Base-by-base conservation (phyloP, 2,888 invertebrate genomes). In the Bursaphelenchus okinawaensis region DNA sequence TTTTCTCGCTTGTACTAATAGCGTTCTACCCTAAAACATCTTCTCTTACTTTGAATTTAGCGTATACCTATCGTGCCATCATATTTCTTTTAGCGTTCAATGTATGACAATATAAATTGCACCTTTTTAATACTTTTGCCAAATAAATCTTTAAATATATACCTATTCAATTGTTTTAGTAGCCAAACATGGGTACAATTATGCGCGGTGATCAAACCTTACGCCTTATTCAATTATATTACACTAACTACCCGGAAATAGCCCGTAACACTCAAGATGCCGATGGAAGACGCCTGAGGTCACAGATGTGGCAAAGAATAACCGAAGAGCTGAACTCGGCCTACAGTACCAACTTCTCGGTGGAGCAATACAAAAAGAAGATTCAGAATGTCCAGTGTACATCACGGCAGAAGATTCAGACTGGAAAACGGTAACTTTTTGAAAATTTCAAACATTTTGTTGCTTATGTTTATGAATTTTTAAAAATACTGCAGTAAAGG, bases 341-440 rank as follows among this genome's bases (percentile, higher is more conserved):
- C 4, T 71, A 63, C 51, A 59, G 51, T 9, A 71, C 71, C 22
- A 23, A 55, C 12, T 71, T 71, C 57, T 55, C 69, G 9, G 63
- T 71, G 58, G 73, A 72, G 31, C 73, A 72, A 63, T 72, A 70
- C 57, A 72, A 72, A 50, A 72, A 72, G 62, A 72, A 72, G 59
- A 60, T 72, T 9, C 73, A 72, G 60, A 51, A 71, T 69, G 73
- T 71, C 19, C 74, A 71, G 28, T 71, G 71, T 40, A 71, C 71
- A 7, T 71, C 71, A 28, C 31, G 71, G 52, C 71, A 71, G 50
- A 71, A 71, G 26, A 20, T 71, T n/a, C 69, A 64, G 23, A 72
- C 50, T 31, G 71, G 71, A 0, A 71, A 71, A 57, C 72, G 72
- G 70, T 69, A 16, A 59, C 23, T 28, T 1, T 12, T 57, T 27